Evolutionary conservation across 2,113 vertebrate species (phyloP).

Genomic region (Melospiza georgiana): DNA sequence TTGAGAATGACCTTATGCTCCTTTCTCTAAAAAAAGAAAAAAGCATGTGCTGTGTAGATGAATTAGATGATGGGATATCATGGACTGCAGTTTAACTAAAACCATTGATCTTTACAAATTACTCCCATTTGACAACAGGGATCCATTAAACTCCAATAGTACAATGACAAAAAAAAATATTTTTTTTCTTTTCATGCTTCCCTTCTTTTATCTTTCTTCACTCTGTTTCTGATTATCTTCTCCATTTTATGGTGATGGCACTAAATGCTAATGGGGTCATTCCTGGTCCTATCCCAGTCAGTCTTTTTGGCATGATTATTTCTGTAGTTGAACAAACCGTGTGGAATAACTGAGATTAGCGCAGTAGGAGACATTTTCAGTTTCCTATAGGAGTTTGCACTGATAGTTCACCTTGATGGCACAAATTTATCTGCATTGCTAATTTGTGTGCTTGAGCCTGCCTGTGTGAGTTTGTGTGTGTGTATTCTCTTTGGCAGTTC

Average conservation of each 20-base stretch:
- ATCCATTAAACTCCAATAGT: constrained; percentile 62
- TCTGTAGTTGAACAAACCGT: background rate
- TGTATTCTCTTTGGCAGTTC: background rate
- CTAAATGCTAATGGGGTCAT: constrained; percentile 56
- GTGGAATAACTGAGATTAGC: background rate
- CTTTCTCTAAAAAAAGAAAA: constrained; percentile 39
- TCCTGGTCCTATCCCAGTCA: background rate
- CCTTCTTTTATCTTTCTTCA: constrained; percentile 48
- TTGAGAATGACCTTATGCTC: constrained; percentile 28
- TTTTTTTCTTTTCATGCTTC: background rate
- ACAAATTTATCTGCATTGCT: constrained; percentile 11
- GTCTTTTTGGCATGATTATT: background rate
- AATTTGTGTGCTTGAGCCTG: background rate
- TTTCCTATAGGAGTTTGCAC: background rate
- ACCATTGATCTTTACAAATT: constrained; percentile 74
- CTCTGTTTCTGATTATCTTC: constrained; percentile 43
- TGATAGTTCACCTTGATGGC: background rate
- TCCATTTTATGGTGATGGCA: background rate
- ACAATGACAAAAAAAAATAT: constrained; percentile 26
- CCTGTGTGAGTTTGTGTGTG: too few species aligned
- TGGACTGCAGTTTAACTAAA: constrained; percentile 58
- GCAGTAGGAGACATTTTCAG: background rate
- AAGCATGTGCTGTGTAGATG: constrained; percentile 30
- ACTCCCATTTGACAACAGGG: constrained; percentile 52
- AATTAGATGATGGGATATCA: constrained; percentile 44